Conservation (phyloP, 2,113 vertebrate genomes). For the Bos indicus region DNA sequence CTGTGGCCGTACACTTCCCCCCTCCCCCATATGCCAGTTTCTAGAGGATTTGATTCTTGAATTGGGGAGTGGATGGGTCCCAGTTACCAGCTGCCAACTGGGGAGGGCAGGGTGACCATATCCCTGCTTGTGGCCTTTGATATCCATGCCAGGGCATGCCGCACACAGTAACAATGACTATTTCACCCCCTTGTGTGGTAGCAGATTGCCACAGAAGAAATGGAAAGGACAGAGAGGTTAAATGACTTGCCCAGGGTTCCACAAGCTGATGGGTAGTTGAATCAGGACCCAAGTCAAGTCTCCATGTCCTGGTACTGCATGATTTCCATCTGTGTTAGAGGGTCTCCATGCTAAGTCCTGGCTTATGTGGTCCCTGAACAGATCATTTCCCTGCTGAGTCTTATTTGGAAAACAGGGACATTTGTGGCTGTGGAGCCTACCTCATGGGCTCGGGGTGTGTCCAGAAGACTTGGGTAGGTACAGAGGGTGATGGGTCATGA, state of each 20-base stretch:
- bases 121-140: neutral
- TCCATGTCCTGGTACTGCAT: accelerated
- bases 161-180: accelerated
- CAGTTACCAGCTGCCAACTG: neutral
- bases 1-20: neutral
- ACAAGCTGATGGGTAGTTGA: accelerated
- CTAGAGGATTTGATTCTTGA: neutral
- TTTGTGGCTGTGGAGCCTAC: accelerated
- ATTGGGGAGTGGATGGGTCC: neutral
- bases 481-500: accelerated
- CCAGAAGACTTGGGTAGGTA: neutral
- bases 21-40: neutral
- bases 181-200: neutral
- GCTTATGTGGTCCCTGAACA: neutral
- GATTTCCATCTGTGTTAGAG: neutral
- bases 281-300: too few relatives aligned
- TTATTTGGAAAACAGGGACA: neutral
- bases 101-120: neutral
- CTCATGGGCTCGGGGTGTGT: neutral
- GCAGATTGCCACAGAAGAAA: neutral
- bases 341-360: neutral
- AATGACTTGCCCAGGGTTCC: neutral
- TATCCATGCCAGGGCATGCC: accelerated
- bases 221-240: neutral
- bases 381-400: neutral